phyloP scores from a whole-genome alignment of 1,140 invertebrate species.

The Anastrepha obliqua region DNA sequence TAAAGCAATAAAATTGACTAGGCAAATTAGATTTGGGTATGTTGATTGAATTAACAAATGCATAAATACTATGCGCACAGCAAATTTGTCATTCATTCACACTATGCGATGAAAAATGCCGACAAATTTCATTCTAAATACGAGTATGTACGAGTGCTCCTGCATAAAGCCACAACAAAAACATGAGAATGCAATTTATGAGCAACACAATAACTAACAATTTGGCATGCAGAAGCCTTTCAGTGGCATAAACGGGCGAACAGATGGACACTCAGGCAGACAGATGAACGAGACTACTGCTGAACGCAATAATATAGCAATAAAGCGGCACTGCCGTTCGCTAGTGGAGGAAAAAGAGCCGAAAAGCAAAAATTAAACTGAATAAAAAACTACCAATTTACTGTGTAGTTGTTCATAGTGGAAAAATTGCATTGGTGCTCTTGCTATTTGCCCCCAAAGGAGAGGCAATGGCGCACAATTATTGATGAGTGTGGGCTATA shows the following conservation, averaged over 20 bases:
- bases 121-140: background rate
- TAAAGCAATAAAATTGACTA: constrained; percentile 44
- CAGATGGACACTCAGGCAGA: background rate
- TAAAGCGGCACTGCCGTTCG: background rate
- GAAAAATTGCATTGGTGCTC: background rate
- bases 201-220: constrained; percentile 42
- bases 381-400: background rate
- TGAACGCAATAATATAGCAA: constrained; percentile 2
- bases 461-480: background rate
- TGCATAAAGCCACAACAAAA: background rate
- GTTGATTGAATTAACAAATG: constrained; percentile 38
- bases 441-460: background rate
- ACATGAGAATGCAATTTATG: constrained; percentile 41
- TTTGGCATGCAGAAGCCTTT: constrained; percentile 50
- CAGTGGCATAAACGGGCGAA: background rate
- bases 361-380: background rate
- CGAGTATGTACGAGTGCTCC: background rate
- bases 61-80: background rate
- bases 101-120: constrained; percentile 6
- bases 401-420: background rate
- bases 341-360: background rate
- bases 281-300: background rate
- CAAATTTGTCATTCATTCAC: constrained; percentile 49
- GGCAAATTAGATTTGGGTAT: constrained; percentile 17
- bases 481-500: constrained; percentile 33